These are phyloP conservation scores for Miichthys miiuy DNA, from an alignment of 2,797 vertebrate species.

Conservation along the genomic window DNA sequence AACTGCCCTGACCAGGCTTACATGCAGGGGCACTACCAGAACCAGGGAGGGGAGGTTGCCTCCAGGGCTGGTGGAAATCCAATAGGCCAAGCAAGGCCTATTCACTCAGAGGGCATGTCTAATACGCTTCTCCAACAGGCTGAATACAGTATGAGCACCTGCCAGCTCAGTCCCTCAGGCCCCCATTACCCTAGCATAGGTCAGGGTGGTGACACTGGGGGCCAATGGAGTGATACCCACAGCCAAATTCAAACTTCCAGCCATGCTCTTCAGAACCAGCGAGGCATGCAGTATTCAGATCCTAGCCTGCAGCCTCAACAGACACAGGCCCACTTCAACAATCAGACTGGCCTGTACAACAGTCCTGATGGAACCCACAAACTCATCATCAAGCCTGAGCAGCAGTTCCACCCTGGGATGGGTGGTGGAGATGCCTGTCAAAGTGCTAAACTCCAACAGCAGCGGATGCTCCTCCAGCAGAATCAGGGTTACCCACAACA, in stretches of 20 bases:
- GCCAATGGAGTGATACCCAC: slow-evolving; percentile 84
- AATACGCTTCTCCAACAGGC: slow-evolving; percentile 86
- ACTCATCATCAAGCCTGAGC: slow-evolving; percentile 93
- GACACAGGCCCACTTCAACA: slow-evolving; percentile 77
- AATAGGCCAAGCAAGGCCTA: slow-evolving; percentile 67
- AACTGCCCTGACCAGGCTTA: slow-evolving; percentile 83
- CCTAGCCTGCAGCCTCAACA: slow-evolving; percentile 76
- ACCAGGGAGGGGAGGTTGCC: slow-evolving; percentile 67
- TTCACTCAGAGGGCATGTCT: slow-evolving; percentile 80
- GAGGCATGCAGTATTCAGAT: slow-evolving; percentile 76
- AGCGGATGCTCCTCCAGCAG: slow-evolving; percentile 77
- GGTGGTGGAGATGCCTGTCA: slow-evolving; percentile 88
- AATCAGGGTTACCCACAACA: slow-evolving; percentile 75
- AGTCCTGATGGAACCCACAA: slow-evolving; percentile 85
- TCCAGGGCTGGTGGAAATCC: slow-evolving; percentile 66
- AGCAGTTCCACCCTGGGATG: slow-evolving; percentile 87
- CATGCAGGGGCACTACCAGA: slow-evolving; percentile 82
- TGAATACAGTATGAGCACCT: slow-evolving; percentile 88
- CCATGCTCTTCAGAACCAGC: slow-evolving; percentile 74
- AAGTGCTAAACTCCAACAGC: slow-evolving; percentile 83
- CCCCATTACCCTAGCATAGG: slow-evolving; percentile 81
- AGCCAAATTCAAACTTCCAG: slow-evolving; percentile 74
- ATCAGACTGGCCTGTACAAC: slow-evolving; percentile 83
- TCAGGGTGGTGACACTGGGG: slow-evolving; percentile 67
- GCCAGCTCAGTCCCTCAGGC: slow-evolving; percentile 88